Evolutionary conservation across 2,888 invertebrate species (phyloP).

Genomic region (Noctua janthina): DNA sequence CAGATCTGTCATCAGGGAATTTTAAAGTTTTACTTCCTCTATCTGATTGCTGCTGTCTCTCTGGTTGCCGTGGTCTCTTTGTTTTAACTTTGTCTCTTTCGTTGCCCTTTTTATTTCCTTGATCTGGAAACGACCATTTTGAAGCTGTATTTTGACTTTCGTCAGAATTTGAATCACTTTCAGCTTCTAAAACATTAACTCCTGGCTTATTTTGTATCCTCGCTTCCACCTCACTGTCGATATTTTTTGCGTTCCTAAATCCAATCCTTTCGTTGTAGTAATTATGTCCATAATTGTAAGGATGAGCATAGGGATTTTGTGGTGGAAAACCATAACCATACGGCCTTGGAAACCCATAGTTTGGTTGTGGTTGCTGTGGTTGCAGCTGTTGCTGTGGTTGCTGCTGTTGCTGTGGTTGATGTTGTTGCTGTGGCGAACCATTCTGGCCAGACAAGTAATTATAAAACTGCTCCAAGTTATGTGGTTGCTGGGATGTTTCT

Average conservation of each 20-base stretch:
- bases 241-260: slow-evolving; percentile 64
- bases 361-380: slow-evolving; percentile 51
- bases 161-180: slow-evolving; percentile 51
- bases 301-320: slow-evolving; percentile 58
- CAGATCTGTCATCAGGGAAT: slow-evolving; percentile 71
- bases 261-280: slow-evolving; percentile 72
- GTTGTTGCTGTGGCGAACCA: slow-evolving; percentile 60
- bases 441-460: slow-evolving; percentile 76
- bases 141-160: slow-evolving; percentile 62
- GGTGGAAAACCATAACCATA: slow-evolving; percentile 55
- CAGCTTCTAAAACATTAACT: slow-evolving; percentile 47
- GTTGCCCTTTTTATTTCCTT: slow-evolving; percentile 54
- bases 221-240: slow-evolving; percentile 75
- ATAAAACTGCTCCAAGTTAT: slow-evolving; percentile 83
- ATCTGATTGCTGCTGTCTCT: slow-evolving; percentile 34
- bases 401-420: slow-evolving; percentile 55
- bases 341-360: slow-evolving; percentile 54
- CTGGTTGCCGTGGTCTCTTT: slow-evolving; percentile 24
- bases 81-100: slow-evolving; percentile 43
- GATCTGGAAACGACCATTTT: slow-evolving; percentile 80
- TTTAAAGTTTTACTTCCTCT: slow-evolving; percentile 67
- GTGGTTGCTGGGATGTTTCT: slow-evolving; percentile 68
- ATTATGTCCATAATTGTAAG: slow-evolving; percentile 67
- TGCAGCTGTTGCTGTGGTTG: slow-evolving; percentile 47
- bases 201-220: slow-evolving; percentile 82